Base-by-base conservation (phyloP, 2,113 vertebrate species). In the Leiothrix lutea region DNA sequence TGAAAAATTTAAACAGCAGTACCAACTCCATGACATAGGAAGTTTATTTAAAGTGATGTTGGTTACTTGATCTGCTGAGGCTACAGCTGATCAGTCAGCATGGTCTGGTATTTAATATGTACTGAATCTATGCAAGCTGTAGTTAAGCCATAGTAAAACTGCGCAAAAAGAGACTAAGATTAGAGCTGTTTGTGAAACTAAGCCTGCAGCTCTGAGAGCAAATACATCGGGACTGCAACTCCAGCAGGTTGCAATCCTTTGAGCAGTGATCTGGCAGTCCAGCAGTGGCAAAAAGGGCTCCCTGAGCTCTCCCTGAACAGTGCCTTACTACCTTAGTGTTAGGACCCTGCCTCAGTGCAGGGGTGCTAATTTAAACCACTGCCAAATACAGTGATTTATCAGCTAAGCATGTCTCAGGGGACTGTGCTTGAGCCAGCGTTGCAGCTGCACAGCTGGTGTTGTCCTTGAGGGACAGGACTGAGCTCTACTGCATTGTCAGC, bases 181-280 rank as follows among this genome's bases (percentile, higher is more conserved):
- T 11, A 83, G 31, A 73, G 5, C 3, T 4, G 0, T 45, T 72
- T 56, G 15, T 33, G 28, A 86, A 83, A 65, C 4, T 0, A 0
- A 70, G 17, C 12, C 45, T 70, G 26, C 7, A 29, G 13, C 14
- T 72, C 50, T 53, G 45, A 36, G 6, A 15, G 14, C 29, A 54
- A 75, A 82, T 11, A 53, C 4, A 15, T 11, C 1, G 1, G 14
- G 38, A 14, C 23, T 42, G 28, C 26, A 66, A 2, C 17, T 73
- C 29, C 16, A 5, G 9, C 2, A 5, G 11, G 16, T 14, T 60
- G 36, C 50, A 35, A 9, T 35, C 20, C 17, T 25, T 44, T 4
- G 2, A 8, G 24, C 23, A 47, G 35, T 47, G 9, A 21, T 36
- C 51, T 74, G 25, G 31, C 28, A 86, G 45, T 3, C 64, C 36